Percentiles rank a stretch among this genome's conserved stretches.
Conservation (phyloP, 2,113 vertebrate species). For the Brachypodius melanocephalos region DNA sequence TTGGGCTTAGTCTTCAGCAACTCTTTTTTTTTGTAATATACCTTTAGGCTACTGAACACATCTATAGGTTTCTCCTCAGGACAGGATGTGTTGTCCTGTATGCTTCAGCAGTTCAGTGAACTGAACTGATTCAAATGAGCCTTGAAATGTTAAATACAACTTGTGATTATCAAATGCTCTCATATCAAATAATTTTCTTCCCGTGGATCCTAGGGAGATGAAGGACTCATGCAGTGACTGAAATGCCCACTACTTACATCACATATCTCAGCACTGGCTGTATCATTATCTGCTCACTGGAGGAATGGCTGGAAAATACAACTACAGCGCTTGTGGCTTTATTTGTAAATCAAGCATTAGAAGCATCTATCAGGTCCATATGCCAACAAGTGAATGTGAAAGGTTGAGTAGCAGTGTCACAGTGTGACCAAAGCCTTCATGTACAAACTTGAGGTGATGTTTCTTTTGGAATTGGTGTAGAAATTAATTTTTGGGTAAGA, state of each 20-base stretch:
- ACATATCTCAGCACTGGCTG: constrained; percentile 35
- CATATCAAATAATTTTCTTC: constrained; percentile 73
- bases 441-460: neutral
- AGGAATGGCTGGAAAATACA: constrained; percentile 31
- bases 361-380: neutral
- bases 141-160: constrained; percentile 79
- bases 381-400: neutral
- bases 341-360: neutral
- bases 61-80: constrained; percentile 23
- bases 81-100: neutral
- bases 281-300: constrained; percentile 12
- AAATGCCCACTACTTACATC: constrained; percentile 51
- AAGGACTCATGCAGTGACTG: constrained; percentile 40
- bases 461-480: constrained; percentile 2
- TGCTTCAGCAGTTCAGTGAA: constrained; percentile 62
- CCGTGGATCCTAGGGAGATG: constrained; percentile 68
- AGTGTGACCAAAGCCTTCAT: constrained; percentile 16
- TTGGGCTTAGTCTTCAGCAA: neutral
- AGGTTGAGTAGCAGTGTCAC: neutral
- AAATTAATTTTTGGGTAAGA: constrained; percentile 25
- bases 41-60: constrained; percentile 24
- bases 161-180: constrained; percentile 75
- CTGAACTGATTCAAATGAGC: constrained; percentile 68
- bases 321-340: neutral
- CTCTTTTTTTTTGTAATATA: neutral